phyloP scores from a whole-genome alignment of 2,888 invertebrate genomes.

The Elmis aenea region DNA sequence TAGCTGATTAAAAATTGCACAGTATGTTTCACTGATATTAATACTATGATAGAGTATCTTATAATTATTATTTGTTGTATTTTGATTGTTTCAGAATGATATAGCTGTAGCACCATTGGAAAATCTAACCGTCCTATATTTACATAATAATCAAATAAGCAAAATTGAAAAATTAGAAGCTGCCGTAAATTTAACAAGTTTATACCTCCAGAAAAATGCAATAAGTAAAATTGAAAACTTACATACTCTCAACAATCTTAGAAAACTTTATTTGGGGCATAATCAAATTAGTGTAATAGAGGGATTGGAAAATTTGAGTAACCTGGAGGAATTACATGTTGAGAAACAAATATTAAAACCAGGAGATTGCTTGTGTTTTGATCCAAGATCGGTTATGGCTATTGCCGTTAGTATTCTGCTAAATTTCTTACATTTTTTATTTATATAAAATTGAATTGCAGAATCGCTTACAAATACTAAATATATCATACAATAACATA shows the following conservation, averaged over 20 bases:
- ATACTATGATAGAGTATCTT: no score
- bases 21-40: no score
- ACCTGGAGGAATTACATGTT: slow-evolving; percentile 62
- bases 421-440: neutral
- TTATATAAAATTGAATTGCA: slow-evolving; percentile 37
- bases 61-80: no score
- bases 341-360: slow-evolving; percentile 59
- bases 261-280: slow-evolving; percentile 70
- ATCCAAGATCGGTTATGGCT: slow-evolving; percentile 55
- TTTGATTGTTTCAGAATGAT: no score
- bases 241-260: slow-evolving; percentile 59
- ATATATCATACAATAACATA: slow-evolving; percentile 61
- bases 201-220: slow-evolving; percentile 78
- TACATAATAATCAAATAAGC: slow-evolving; percentile 60
- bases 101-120: no score
- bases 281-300: slow-evolving; percentile 67
- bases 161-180: slow-evolving; percentile 53
- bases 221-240: slow-evolving; percentile 71
- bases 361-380: slow-evolving; percentile 60
- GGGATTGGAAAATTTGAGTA: slow-evolving; percentile 56
- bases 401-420: slow-evolving; percentile 51
- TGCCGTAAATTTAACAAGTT: slow-evolving; percentile 54
- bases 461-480: slow-evolving; percentile 55
- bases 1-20: no score
- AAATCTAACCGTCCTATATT: slow-evolving; percentile 58